Evolutionary conservation across 2,888 invertebrate genomes (phyloP), one percentile per base, ranked within the genome.

Genomic region (Pseudolycoriella hygida): DNA sequence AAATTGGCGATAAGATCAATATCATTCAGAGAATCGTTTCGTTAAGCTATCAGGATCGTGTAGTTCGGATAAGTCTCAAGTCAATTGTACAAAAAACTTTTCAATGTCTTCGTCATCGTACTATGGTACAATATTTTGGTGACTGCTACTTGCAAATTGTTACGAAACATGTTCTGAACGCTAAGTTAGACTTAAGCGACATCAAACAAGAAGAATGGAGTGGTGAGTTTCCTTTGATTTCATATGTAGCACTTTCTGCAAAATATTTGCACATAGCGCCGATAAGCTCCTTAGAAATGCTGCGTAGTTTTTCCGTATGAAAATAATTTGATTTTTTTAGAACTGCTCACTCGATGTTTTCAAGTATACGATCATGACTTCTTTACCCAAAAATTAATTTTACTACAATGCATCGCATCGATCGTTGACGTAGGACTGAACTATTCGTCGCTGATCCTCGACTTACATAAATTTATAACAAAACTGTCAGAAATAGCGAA

Each of bases 161-260:
- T 6, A 8, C 14, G 3, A 40, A 19, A 38, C 32, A 45, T 17
- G 37, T 45, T 34, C 42, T 45, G 25, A 41, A 42, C 30, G 15
- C 45, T 3, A 45, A 41, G 25, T 10, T 14, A 19, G 42, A 25
- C 17, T 20, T 45, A 12, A 6, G 17, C 14, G 37, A 25, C 10
- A 3, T 45, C 14, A 19, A 38, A 41, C 6, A 17, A 1, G 18
- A 19, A 8, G 42, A 45, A 8, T 45, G 45, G 45, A 45, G 40
- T 14, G 5, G 45, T 45, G 37, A 42, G 45, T 37, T 3, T 17
- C 17, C 4, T 11, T 39, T 8, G 25, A 39, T 39, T 39, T 39
- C 11, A 5, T 39, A 8, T 37, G n/a, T 37, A 10, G 8, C 31
- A 31, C 8, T 10, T 31, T 31, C 12, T 31, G 8, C 31, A 8